These are phyloP conservation scores for Molossus alvarezi DNA, from an alignment of 2,797 vertebrate species.

Conservation along the genomic window DNA sequence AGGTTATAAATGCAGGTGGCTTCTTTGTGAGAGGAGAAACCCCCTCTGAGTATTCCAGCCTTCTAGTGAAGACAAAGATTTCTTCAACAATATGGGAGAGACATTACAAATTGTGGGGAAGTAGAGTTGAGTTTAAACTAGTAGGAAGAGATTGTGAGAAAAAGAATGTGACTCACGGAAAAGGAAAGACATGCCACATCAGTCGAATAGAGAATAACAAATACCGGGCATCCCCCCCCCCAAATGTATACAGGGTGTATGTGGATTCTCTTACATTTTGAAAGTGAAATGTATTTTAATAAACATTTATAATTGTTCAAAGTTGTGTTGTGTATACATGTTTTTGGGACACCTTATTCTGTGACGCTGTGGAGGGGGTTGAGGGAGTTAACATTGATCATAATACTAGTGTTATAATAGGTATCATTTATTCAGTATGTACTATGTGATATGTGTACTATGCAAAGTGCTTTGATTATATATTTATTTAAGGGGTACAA, in stretches of 20 bases:
- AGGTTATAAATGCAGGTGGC: conserved; percentile 11
- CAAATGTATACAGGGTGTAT: too few relatives aligned
- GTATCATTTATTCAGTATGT: conserved; percentile 31
- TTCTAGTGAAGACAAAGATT: conserved; percentile 29
- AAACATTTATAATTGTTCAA: too few relatives aligned
- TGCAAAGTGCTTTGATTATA: background rate
- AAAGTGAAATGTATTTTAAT: too few relatives aligned
- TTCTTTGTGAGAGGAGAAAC: background rate
- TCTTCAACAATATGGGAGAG: background rate
- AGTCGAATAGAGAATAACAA: background rate
- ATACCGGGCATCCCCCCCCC: too few relatives aligned
- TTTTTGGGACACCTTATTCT: too few relatives aligned
- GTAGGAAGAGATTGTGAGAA: background rate
- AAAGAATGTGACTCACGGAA: background rate
- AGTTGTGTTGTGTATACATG: too few relatives aligned
- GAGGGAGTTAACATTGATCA: background rate
- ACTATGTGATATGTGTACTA: background rate
- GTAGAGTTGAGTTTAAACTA: background rate
- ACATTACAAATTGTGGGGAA: background rate
- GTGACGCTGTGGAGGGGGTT: background rate
- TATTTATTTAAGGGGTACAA: background rate
- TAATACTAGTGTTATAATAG: background rate
- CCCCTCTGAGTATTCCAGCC: background rate
- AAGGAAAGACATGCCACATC: background rate
- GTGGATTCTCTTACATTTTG: too few relatives aligned